Conservation (phyloP, 2,113 vertebrate genomes). For the Paedocypris sp. region DNA sequence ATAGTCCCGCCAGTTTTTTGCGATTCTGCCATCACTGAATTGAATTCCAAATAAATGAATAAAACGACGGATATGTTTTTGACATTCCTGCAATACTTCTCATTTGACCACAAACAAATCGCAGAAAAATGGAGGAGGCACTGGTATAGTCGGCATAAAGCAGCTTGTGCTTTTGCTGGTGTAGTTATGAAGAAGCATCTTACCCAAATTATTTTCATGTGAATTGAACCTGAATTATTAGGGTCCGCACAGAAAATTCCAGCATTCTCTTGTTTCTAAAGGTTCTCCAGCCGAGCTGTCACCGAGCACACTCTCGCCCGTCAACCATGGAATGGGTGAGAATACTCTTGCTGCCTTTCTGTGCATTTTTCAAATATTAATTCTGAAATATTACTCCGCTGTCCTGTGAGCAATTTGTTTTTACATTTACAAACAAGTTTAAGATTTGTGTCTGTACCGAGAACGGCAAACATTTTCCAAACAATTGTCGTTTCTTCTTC, state of each 20-base stretch:
- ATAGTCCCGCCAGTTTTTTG: too few relatives aligned
- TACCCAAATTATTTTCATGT: not conserved
- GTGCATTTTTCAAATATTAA: too few relatives aligned
- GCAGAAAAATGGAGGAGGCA: too few relatives aligned
- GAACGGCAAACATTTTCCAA: too few relatives aligned
- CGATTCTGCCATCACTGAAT: too few relatives aligned
- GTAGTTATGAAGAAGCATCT: not conserved
- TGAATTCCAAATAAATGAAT: too few relatives aligned
- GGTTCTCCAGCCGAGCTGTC: conserved; percentile 95
- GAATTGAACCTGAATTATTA: not conserved
- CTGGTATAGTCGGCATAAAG: too few relatives aligned
- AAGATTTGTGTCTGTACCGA: not conserved
- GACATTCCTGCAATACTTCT: too few relatives aligned
- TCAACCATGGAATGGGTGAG: conserved; percentile 87
- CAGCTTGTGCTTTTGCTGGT: not conserved
- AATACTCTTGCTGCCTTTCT: too few relatives aligned
- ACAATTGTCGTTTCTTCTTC: too few relatives aligned
- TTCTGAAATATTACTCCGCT: not conserved
- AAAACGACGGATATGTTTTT: too few relatives aligned
- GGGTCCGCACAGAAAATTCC: not conserved
- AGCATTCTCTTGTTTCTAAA: conserved; percentile 31
- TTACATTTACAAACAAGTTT: not conserved
- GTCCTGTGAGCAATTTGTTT: not conserved
- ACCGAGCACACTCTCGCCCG: conserved; percentile 85
- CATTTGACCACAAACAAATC: too few relatives aligned